A percentile compares a stretch with the other conserved stretches of the same genome.
These are phyloP conservation scores for Erinaceus europaeus DNA, from an alignment of 2,113 vertebrate species.

Conservation along the genomic window DNA sequence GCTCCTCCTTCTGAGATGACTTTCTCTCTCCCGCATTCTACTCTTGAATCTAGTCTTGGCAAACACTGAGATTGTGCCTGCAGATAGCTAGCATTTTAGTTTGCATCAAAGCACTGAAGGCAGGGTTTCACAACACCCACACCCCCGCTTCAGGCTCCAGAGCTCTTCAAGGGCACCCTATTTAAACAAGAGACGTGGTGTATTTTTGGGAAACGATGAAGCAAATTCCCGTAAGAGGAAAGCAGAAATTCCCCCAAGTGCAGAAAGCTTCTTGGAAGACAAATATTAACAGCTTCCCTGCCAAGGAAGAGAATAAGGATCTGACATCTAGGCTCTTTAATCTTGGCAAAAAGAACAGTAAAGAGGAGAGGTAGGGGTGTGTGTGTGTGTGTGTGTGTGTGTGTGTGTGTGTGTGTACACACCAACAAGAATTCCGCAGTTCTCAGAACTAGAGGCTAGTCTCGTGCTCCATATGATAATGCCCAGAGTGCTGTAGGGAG, in stretches of 20 bases:
- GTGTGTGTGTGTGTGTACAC: neutral
- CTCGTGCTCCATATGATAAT: neutral
- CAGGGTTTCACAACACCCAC: slow-evolving; percentile 70
- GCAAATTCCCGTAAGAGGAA: slow-evolving; percentile 68
- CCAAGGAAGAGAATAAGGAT: slow-evolving; percentile 49
- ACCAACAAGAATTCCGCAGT: neutral
- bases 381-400: too few species aligned
- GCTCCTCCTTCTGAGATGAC: neutral
- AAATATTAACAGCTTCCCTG: slow-evolving; percentile 43
- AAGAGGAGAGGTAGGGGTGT: neutral
- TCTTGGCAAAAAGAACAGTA: slow-evolving; percentile 29
- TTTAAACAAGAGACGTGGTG: slow-evolving; percentile 68
- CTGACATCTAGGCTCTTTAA: slow-evolving; percentile 32
- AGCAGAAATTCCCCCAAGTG: slow-evolving; percentile 64
- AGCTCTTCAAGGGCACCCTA: slow-evolving; percentile 62
- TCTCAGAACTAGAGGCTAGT: neutral
- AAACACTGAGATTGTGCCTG: slow-evolving; percentile 33
- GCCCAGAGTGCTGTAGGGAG: neutral
- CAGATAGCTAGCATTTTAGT: slow-evolving; percentile 9
- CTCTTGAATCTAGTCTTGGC: slow-evolving; percentile 14
- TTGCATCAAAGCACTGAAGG: slow-evolving; percentile 48
- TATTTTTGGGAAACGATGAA: slow-evolving; percentile 73
- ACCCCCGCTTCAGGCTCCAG: slow-evolving; percentile 41
- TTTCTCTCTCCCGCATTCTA: neutral
- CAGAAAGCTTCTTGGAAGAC: slow-evolving; percentile 69